Base-by-base conservation (phyloP, 2,888 invertebrate species). In the Cheilosia grossa region DNA sequence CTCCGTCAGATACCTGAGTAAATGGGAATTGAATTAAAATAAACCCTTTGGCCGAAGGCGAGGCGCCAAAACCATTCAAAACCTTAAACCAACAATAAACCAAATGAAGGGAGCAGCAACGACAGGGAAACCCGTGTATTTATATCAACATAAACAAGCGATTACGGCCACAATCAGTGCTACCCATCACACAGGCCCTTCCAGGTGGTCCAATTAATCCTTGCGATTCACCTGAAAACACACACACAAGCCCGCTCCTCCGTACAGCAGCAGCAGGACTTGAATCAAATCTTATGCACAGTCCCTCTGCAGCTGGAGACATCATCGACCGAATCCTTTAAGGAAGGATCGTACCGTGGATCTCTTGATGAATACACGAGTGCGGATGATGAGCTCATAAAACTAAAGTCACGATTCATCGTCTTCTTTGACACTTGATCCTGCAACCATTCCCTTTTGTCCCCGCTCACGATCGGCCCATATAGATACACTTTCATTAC, bases 191-290 rank as follows among this genome's bases (percentile, higher is more conserved):
- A 81, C 67, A 79, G 70, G 70, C 81, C 85, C 85, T 85, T 85
- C 85, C 66, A 81, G 85, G 85, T 85, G 85, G 85, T 85, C 85
- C 85, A 85, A 81, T 85, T 85, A 85, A 85, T 85, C 85, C 85
- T 85, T 85, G 85, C 72, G 81, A 85, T 85, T 81, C 75, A 56
- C 75, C 61, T 66, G 51, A 19, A 75, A 66, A 27, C 75, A 75
- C 81, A 81, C 51, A 67, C 33, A 53, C 54, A 51, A 15, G 13
- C 47, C 19, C 30, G 10, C 27, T 27, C 6, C 27, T 1, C 27
- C 2, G 27, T 4, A 27, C 0, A 27, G 21, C 17, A 6, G 51
- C 24, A 47, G 17, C 13, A 47, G 33, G 47, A 19, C 53, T 66
- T 66, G 40, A 66, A 53, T 1, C 21, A 15, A 51, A 66, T 53